Conservation (phyloP, 1,140 invertebrate genomes). For the Microvelia longipes region DNA sequence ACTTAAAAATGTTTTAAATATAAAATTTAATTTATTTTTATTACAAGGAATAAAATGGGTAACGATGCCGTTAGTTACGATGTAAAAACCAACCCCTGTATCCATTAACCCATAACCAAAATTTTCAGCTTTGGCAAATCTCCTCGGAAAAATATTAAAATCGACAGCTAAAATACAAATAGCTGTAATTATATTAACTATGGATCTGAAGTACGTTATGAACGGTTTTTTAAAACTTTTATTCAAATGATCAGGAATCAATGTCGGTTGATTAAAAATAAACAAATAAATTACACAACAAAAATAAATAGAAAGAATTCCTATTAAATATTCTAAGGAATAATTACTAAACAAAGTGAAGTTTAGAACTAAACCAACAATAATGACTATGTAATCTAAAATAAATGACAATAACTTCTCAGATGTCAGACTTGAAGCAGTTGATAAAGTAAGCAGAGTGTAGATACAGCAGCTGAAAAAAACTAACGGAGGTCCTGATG, state of each 20-base stretch:
- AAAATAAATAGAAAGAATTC: conserved; percentile 7
- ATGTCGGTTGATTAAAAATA: conserved; percentile 1
- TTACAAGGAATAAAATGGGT: not conserved
- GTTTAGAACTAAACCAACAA: conserved; percentile 9
- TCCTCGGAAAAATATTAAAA: conserved; percentile 68
- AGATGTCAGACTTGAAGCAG: not conserved
- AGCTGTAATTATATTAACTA: conserved; percentile 56
- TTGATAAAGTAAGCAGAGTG: not conserved
- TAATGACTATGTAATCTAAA: conserved; percentile 10
- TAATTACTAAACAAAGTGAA: conserved; percentile 11
- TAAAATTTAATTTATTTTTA: not conserved
- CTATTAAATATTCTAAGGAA: not conserved
- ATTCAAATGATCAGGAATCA: not conserved
- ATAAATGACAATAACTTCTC: not conserved
- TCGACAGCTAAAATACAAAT: conserved; percentile 85
- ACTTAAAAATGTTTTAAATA: conserved; percentile 20
- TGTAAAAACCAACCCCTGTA: conserved; percentile 76
- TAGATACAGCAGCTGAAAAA: conserved; percentile 4
- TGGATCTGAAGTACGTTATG: conserved; percentile 49
- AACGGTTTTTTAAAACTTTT: conserved; percentile 31
- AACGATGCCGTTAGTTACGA: conserved; percentile 63
- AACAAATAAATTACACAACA: not conserved
- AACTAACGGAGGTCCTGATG: not conserved
- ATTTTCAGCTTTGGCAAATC: conserved; percentile 69
- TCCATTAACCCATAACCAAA: conserved; percentile 91